A percentile compares a stretch with the other conserved stretches of the same genome.
phyloP scores from a whole-genome alignment of 2,888 invertebrate species.

The Pelosia muscerda region DNA sequence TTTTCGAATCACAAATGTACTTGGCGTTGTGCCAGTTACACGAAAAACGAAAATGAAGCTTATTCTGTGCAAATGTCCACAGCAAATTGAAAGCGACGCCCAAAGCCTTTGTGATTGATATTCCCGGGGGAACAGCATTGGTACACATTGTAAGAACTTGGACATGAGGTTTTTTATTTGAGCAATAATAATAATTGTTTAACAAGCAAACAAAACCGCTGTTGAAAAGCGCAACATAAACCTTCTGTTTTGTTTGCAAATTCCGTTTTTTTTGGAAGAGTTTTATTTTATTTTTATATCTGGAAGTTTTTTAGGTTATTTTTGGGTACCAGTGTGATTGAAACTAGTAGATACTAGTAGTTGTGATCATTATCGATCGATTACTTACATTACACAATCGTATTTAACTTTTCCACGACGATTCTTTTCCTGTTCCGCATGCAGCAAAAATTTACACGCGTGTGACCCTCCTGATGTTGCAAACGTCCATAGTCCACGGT shows the following conservation, averaged over 20 bases:
- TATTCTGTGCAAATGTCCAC: constrained; percentile 53
- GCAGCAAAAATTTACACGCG: too few species aligned
- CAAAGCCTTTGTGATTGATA: constrained; percentile 51
- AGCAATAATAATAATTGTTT: not conserved
- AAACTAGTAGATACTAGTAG: too few species aligned
- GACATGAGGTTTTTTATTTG: constrained; percentile 17
- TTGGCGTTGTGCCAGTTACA: constrained; percentile 42
- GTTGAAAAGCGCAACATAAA: not conserved
- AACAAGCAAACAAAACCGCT: not conserved
- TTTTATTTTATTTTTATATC: not conserved
- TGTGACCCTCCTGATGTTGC: too few species aligned
- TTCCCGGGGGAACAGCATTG: constrained; percentile 29
- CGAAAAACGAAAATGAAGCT: constrained; percentile 45
- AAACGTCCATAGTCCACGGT: too few species aligned
- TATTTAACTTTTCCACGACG: too few species aligned
- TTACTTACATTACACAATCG: too few species aligned
- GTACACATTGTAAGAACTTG: constrained; percentile 37
- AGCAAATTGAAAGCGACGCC: constrained; percentile 52
- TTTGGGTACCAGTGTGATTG: too few species aligned
- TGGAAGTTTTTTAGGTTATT: not conserved
- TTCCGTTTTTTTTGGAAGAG: not conserved
- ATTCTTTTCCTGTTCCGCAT: too few species aligned
- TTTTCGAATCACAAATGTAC: constrained; percentile 46
- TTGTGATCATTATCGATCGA: too few species aligned
- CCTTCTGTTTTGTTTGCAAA: not conserved